Base-by-base conservation (phyloP, 37 sponge, comb jelly and placozoan species). In the Spongilla lacustris region DNA sequence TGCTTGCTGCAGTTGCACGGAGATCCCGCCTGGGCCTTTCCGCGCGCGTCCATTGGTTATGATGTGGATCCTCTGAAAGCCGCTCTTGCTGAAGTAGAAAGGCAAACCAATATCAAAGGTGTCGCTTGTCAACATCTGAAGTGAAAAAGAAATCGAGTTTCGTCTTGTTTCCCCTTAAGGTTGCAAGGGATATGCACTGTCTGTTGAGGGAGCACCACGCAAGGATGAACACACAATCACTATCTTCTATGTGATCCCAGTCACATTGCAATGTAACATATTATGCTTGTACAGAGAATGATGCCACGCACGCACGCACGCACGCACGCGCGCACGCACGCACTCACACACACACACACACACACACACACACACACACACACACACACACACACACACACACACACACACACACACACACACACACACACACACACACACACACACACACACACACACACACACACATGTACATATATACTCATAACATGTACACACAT, bases 171-270 rank as follows among this genome's bases (percentile, higher is more conserved):
- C 1, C 33, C 10, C 22, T 81, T 31, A 6, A 90, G 90, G 81
- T 49, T 71, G 9, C 28, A 71, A 67, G 27, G 67, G 69, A 26
- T 73, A 81, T 71, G 67, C 89, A 31, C 32, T 92, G 2, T 34
- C 34, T 24, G 88, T 88, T 0, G 84, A 79, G 70, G 89, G 84
- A 31, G 88, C 92, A 38, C 19, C 35, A 34, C 36, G 76, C 37
- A 3, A 35, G 24, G 74, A 25, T 58, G 38, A 77, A 37, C 92
- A 89, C 32, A 70, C 48, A 5, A 33, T 93, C 35, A 76, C 89
- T 17, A 12, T 89, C 23, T 89, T 86, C 48, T 93, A 76, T 71
- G 86, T 85, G 46, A 72, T 88, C 4, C 89, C 92, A 69, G 85
- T 87, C 2, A 46, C 84, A 22, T 24, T 70, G 0, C 84, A 87